Evolutionary conservation across 2,888 invertebrate species (phyloP).

Genomic region (Rhogogaster chlorosoma): DNA sequence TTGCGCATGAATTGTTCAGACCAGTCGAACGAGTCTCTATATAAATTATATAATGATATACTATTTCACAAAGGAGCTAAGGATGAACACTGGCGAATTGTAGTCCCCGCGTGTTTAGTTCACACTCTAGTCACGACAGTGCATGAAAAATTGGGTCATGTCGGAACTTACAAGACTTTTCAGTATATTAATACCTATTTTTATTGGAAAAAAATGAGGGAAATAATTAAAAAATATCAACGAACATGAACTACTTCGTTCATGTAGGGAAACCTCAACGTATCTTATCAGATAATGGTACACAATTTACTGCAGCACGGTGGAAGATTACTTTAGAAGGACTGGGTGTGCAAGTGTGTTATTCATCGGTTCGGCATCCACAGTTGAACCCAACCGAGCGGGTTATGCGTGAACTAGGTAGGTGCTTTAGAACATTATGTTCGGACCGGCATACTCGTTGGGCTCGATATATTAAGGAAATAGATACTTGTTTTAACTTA

Average conservation of each 20-base stretch:
- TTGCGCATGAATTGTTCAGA: too few relatives aligned
- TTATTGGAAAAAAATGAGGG: not conserved
- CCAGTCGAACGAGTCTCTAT: not conserved
- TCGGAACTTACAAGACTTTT: not conserved
- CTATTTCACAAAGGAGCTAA: not conserved
- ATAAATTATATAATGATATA: not conserved
- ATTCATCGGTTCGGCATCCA: conserved; percentile 13
- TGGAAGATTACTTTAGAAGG: not conserved
- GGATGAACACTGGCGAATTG: not conserved
- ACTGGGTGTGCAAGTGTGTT: not conserved
- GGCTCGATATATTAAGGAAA: conserved; percentile 20
- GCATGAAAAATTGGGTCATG: not conserved
- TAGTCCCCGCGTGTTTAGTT: not conserved
- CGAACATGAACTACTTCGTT: not conserved
- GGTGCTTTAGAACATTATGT: conserved; percentile 23
- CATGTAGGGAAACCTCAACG: not conserved
- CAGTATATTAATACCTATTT: not conserved
- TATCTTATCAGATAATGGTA: not conserved
- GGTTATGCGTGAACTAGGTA: conserved; percentile 28
- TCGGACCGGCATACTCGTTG: conserved; percentile 4
- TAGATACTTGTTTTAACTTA: not conserved
- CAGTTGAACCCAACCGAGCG: conserved; percentile 31
- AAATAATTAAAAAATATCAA: not conserved
- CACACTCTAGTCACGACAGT: not conserved
- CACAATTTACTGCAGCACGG: not conserved